A percentile compares a stretch with the other conserved stretches of the same genome.
These are phyloP conservation scores for Corydoras sp. DNA, from an alignment of 2,113 vertebrate genomes.

Conservation along the genomic window DNA sequence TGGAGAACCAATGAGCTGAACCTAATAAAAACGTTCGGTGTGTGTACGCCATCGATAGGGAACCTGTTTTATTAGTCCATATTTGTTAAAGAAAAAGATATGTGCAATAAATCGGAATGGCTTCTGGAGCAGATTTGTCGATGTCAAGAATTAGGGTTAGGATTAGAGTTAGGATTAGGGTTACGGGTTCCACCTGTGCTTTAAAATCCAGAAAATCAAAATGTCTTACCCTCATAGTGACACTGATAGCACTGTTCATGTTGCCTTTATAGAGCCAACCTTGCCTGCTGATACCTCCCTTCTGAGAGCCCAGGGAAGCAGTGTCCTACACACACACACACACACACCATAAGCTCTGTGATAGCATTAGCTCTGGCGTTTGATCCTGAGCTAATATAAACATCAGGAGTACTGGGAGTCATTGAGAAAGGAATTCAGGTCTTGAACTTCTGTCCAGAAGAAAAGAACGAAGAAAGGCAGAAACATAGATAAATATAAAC, in stretches of 20 bases:
- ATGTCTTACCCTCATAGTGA: conserved; percentile 91
- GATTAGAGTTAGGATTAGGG: too few species aligned
- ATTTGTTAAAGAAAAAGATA: too few species aligned
- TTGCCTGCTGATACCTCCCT: conserved; percentile 93
- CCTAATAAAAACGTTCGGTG: too few species aligned
- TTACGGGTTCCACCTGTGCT: too few species aligned
- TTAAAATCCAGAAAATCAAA: too few species aligned
- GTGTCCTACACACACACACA: conserved; percentile 74
- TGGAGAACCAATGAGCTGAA: too few species aligned
- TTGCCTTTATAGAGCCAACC: conserved; percentile 98
- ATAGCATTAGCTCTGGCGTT: conserved; percentile 23
- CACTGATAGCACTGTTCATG: conserved; percentile 97
- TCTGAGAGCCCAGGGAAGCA: conserved; percentile 93
- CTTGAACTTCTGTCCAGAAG: conserved; percentile 8
- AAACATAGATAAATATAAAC: conserved; percentile 24
- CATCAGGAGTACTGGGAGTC: conserved; percentile 22
- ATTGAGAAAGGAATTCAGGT: conserved; percentile 22
- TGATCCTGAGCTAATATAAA: conserved; percentile 39
- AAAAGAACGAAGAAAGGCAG: conserved; percentile 22
- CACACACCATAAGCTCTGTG: conserved; percentile 8
- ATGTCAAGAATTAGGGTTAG: too few species aligned
- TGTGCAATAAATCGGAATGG: too few species aligned
- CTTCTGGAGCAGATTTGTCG: too few species aligned
- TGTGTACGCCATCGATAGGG: too few species aligned
- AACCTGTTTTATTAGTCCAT: too few species aligned